phyloP scores from a whole-genome alignment of 2,797 vertebrate genomes.

The Cygnus olor region DNA sequence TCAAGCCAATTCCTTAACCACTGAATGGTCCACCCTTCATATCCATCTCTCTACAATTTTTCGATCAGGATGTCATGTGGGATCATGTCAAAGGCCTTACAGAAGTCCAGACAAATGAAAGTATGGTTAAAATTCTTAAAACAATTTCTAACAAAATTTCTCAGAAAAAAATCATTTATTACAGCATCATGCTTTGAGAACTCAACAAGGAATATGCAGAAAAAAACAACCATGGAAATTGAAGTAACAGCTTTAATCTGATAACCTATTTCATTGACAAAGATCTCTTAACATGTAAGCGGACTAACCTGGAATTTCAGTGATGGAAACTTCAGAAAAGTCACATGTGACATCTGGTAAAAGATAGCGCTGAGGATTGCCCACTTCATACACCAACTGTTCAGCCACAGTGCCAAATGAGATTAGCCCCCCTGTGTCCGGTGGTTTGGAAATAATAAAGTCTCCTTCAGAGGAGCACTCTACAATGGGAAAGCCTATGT shows the following conservation, averaged over 20 bases:
- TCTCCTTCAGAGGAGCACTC: constrained; percentile 84
- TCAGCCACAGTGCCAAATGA: constrained; percentile 87
- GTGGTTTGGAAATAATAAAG: constrained; percentile 85
- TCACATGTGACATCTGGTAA: constrained; percentile 89
- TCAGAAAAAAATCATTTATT: not conserved
- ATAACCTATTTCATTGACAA: not conserved
- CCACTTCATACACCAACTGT: constrained; percentile 89
- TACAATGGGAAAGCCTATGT: constrained; percentile 87
- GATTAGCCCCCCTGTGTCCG: constrained; percentile 83
- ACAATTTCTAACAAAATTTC: not conserved
- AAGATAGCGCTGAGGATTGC: constrained; percentile 83
- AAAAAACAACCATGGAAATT: not conserved
- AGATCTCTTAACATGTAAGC: not conserved
- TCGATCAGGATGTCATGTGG: too few species aligned
- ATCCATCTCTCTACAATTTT: too few species aligned
- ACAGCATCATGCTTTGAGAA: not conserved
- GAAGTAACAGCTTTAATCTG: not conserved
- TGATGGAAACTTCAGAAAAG: constrained; percentile 86
- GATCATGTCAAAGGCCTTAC: too few species aligned
- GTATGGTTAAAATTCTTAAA: not conserved
- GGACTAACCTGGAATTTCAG: constrained; percentile 84
- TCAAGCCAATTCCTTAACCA: too few species aligned
- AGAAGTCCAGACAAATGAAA: not conserved
- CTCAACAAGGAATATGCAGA: not conserved
- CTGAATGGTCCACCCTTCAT: too few species aligned